phyloP scores from a whole-genome alignment of 2,888 invertebrate genomes.

The Chelonus formosanus region DNA sequence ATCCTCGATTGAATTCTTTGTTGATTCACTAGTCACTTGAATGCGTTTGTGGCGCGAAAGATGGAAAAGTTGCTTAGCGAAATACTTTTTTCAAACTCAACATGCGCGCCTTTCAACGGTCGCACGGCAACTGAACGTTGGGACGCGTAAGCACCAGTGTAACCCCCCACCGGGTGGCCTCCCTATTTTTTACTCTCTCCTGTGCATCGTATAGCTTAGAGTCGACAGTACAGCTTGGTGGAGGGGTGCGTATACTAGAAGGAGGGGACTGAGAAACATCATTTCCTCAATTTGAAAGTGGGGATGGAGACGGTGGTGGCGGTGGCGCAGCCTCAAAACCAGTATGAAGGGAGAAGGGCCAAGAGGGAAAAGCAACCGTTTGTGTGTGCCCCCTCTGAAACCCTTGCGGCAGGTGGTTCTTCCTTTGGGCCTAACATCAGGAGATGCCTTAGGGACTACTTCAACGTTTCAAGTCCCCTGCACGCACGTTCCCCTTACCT shows the following conservation, averaged over 20 bases:
- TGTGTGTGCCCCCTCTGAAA: conserved; percentile 50
- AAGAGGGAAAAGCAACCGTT: conserved; percentile 42
- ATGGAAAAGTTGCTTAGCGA: conserved; percentile 20
- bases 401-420: conserved; percentile 61
- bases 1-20: too few relatives aligned
- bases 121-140: conserved; percentile 64
- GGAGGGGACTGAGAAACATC: conserved; percentile 22
- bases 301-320: conserved; percentile 29
- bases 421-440: conserved; percentile 49
- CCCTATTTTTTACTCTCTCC: conserved; percentile 32
- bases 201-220: conserved; percentile 18
- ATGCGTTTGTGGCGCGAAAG: conserved; percentile 20
- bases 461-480: conserved; percentile 48
- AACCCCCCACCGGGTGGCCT: conserved; percentile 50
- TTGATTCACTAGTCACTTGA: neutral
- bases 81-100: conserved; percentile 36
- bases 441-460: conserved; percentile 53
- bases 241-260: conserved; percentile 14
- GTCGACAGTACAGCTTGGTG: conserved; percentile 22
- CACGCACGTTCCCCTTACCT: conserved; percentile 9
- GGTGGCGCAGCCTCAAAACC: conserved; percentile 23
- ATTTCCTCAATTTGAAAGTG: conserved; percentile 34
- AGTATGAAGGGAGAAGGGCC: conserved; percentile 17
- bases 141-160: conserved; percentile 55
- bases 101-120: conserved; percentile 59